A percentile compares a stretch with the other conserved stretches of the same genome.
phyloP scores from a whole-genome alignment of 2,113 vertebrate species.

The Thryonomys swinderianus region DNA sequence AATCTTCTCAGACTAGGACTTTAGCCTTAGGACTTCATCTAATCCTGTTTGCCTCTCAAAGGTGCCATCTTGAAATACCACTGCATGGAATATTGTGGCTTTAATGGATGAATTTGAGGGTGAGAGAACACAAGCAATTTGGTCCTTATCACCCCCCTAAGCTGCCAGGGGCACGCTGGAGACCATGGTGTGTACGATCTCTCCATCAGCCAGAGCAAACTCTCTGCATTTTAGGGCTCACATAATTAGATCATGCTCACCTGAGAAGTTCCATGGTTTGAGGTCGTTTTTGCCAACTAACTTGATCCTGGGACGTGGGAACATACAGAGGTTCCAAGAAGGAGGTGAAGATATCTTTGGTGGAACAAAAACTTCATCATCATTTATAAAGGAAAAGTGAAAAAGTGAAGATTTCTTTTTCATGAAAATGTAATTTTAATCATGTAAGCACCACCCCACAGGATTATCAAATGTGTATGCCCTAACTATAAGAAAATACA shows the following conservation, averaged over 20 bases:
- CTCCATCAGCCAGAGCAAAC: background rate
- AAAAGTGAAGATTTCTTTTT: background rate
- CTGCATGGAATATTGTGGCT: background rate
- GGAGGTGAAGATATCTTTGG: background rate
- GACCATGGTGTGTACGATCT: background rate
- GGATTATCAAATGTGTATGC: background rate
- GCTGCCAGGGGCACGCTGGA: background rate
- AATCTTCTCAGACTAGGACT: background rate
- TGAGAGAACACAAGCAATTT: background rate
- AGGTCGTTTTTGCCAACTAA: background rate
- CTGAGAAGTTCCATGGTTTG: background rate
- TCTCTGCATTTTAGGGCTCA: background rate
- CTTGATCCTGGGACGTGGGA: background rate
- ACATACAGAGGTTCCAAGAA: background rate
- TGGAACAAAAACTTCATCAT: background rate
- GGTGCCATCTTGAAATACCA: background rate
- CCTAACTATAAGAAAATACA: no score
- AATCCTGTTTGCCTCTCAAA: background rate
- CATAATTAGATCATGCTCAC: background rate
- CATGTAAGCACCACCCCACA: background rate
- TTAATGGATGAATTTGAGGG: background rate
- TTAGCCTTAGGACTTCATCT: background rate
- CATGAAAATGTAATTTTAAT: background rate
- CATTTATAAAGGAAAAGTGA: background rate
- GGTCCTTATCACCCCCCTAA: background rate